phyloP scores from a whole-genome alignment of 2,888 invertebrate species.

The Ptychoptera albimana region DNA sequence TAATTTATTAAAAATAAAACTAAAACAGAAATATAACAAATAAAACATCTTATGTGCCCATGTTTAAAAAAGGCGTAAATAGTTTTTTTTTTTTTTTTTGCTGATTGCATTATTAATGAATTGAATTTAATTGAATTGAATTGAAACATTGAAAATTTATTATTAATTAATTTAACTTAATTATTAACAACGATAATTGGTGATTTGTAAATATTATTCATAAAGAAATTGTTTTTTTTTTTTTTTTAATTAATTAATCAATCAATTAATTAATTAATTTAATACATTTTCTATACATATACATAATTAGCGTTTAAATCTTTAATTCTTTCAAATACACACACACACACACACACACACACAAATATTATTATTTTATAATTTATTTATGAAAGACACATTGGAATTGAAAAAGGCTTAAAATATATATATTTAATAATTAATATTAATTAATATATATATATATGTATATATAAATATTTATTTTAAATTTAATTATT shows the following conservation, averaged over 20 bases:
- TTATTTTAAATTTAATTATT: not conserved
- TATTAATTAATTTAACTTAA: no score
- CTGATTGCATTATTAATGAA: no score
- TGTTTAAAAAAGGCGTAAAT: no score
- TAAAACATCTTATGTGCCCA: no score
- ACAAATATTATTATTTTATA: not conserved
- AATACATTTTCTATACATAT: not conserved
- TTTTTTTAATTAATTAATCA: not conserved
- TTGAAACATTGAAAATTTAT: no score
- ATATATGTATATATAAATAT: not conserved
- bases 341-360: not conserved
- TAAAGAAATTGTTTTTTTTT: not conserved
- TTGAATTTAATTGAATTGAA: no score
- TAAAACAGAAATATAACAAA: no score
- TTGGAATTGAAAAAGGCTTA: slow-evolving; percentile 7
- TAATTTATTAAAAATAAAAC: no score
- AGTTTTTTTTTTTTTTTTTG: no score
- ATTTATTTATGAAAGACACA: slow-evolving; percentile 4
- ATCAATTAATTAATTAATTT: no score
- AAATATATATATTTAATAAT: not conserved
- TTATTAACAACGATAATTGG: no score
- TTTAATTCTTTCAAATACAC: not conserved
- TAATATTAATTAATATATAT: not conserved
- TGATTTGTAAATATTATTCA: not conserved
- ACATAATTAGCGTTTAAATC: not conserved